Evolutionary conservation across 92 coral and sea anemone genomes (phyloP).

Genomic region (Montipora capitata): DNA sequence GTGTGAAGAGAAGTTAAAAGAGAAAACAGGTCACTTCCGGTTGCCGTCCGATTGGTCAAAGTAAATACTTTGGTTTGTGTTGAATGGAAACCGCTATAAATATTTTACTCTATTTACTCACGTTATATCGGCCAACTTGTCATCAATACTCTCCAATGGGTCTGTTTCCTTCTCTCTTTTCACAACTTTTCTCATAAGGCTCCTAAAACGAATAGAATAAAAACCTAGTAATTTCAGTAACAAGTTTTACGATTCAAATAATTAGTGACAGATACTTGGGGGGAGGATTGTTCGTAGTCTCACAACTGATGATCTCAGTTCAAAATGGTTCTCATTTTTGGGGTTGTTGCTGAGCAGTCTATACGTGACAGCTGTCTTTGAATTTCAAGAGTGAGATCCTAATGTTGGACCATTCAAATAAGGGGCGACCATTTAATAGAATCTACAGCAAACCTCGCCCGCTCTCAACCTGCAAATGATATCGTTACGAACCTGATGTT

Average conservation of each 20-base stretch:
- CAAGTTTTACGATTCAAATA: background rate
- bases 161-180: constrained; percentile 27
- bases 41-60: too few relatives aligned
- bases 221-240: too few relatives aligned
- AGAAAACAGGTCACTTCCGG: too few relatives aligned
- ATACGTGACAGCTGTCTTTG: too few relatives aligned
- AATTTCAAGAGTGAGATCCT: too few relatives aligned
- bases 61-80: too few relatives aligned
- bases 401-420: too few relatives aligned
- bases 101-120: background rate
- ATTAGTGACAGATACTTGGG: background rate
- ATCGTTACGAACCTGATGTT: constrained; percentile 65
- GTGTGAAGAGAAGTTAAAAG: too few relatives aligned
- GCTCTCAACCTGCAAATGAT: too few relatives aligned
- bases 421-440: background rate
- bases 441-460: background rate
- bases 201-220: background rate
- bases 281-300: background rate
- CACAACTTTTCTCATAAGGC: constrained; percentile 41
- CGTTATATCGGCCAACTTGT: constrained; percentile 21
- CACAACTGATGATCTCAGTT: background rate
- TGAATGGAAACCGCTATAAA: background rate
- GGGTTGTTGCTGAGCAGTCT: background rate
- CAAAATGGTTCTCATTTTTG: background rate
- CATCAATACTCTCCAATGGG: constrained; percentile 22